Base-by-base conservation (phyloP, 2,797 vertebrate genomes). In the Urophycis tenuis region DNA sequence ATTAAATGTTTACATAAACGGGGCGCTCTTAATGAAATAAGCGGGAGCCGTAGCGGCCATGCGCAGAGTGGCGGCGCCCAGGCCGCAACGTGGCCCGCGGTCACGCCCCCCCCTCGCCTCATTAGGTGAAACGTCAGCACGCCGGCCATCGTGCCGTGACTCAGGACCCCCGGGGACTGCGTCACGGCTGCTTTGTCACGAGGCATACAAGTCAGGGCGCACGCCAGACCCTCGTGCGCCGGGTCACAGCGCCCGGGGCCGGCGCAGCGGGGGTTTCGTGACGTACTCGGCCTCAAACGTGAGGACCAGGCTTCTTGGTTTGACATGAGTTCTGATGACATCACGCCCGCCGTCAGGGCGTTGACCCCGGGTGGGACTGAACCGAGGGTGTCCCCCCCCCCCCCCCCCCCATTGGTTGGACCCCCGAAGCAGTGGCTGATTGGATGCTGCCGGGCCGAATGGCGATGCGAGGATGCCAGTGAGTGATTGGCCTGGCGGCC, bases 141-240 rank as follows among this genome's bases (percentile, higher is more conserved):
- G 82, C 64, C 39, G 76, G 67, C 83, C n/a, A n/a, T n/a, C n/a
- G n/a, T n/a, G n/a, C n/a, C 84, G 84, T 91, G 88, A 90, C 76
- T 86, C 85, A 86, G 71, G 53, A 80, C 81, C 77, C 85, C 81
- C 30, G 72, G 76, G 79, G 82, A 81, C 79, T 73, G 82, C 79
- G 83, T n/a, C n/a, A n/a, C n/a, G n/a, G n/a, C 80, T 80, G 84
- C 79, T 91, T 88, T 91, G 89, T 92, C 91, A 91, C 86, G 87
- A 75, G 81, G 74, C 29, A 76, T 91, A 79, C 87, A 77, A 80
- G 81, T 89, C 89, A 90, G 74, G 72, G 75, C 25, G 74, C 85
- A 6, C 19, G 22, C 45, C 81, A 79, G 53, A 82, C 78, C 72
- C 80, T 81, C 78, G 72, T 82, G 84, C 80, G 74, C 74, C 74